phyloP scores from a whole-genome alignment of 2,888 invertebrate species.

The Tetragonula carbonaria region DNA sequence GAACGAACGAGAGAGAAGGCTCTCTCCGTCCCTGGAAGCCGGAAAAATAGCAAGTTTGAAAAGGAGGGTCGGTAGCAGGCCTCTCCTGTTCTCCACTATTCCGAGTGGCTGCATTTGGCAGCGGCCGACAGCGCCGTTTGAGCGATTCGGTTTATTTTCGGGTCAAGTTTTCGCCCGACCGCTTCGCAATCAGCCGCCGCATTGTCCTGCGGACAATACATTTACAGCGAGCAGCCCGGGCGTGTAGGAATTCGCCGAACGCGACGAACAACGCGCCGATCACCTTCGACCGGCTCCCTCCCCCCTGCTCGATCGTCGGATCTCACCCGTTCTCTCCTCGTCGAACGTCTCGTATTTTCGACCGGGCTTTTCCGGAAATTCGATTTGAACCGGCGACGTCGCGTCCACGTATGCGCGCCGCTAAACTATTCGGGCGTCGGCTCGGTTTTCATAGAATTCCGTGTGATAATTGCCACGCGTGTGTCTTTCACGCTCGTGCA shows the following conservation, averaged over 20 bases:
- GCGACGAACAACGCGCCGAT: background rate
- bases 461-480: constrained; percentile 64
- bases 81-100: constrained; percentile 62
- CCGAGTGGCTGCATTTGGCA: constrained; percentile 76
- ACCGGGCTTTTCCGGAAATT: constrained; percentile 75
- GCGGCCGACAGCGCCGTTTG: constrained; percentile 70
- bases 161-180: constrained; percentile 79
- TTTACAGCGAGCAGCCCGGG: constrained; percentile 63
- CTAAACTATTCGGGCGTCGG: constrained; percentile 17
- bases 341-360: constrained; percentile 67
- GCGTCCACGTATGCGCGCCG: constrained; percentile 4
- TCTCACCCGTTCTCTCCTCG: background rate
- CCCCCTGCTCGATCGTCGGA: background rate
- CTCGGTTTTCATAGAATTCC: constrained; percentile 44
- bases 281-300: background rate
- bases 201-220: constrained; percentile 79
- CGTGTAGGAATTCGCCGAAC: constrained; percentile 58
- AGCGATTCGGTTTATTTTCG: constrained; percentile 80
- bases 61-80: constrained; percentile 28
- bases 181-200: constrained; percentile 80
- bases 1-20: constrained; percentile 33
- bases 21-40: constrained; percentile 6
- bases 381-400: constrained; percentile 66
- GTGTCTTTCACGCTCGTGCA: background rate
- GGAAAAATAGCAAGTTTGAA: constrained; percentile 52